Evolutionary conservation across 2,797 vertebrate genomes (phyloP).

Genomic region (Tenualosa ilisha): DNA sequence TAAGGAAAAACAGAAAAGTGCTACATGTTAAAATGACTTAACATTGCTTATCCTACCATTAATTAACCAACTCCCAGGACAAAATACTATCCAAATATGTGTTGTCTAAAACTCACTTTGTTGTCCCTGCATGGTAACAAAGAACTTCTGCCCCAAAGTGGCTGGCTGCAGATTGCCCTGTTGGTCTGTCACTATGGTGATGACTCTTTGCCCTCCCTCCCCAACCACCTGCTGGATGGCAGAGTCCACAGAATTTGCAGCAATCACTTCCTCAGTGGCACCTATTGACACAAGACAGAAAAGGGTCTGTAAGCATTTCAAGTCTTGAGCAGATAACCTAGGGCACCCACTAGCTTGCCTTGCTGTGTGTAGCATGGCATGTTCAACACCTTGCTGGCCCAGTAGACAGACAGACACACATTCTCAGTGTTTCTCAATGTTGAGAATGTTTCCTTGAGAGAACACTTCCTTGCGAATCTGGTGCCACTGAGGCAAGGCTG

Average conservation of each 20-base stretch:
- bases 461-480: too few species aligned
- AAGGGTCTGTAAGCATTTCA: not conserved
- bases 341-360: not conserved
- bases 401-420: too few species aligned
- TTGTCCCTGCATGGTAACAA: slow-evolving; percentile 73
- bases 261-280: slow-evolving; percentile 59
- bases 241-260: slow-evolving; percentile 56
- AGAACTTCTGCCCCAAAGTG: slow-evolving; percentile 67
- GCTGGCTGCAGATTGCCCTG: slow-evolving; percentile 64
- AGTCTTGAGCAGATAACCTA: not conserved
- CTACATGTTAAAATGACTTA: too few species aligned
- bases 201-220: slow-evolving; percentile 71
- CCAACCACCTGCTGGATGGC: slow-evolving; percentile 67
- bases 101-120: slow-evolving; percentile 66
- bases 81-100: not conserved
- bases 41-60: not conserved
- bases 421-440: too few species aligned
- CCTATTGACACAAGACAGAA: slow-evolving; percentile 47
- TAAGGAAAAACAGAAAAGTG: too few species aligned
- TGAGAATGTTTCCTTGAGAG: too few species aligned
- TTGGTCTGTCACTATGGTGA: slow-evolving; percentile 75
- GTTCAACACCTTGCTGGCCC: not conserved
- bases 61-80: not conserved
- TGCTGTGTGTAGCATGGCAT: not conserved
- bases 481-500: too few species aligned